Percentiles rank a stretch among this genome's conserved stretches.
These are phyloP conservation scores for Sternotherus odoratus DNA, from an alignment of 2,797 vertebrate species.

Conservation along the genomic window DNA sequence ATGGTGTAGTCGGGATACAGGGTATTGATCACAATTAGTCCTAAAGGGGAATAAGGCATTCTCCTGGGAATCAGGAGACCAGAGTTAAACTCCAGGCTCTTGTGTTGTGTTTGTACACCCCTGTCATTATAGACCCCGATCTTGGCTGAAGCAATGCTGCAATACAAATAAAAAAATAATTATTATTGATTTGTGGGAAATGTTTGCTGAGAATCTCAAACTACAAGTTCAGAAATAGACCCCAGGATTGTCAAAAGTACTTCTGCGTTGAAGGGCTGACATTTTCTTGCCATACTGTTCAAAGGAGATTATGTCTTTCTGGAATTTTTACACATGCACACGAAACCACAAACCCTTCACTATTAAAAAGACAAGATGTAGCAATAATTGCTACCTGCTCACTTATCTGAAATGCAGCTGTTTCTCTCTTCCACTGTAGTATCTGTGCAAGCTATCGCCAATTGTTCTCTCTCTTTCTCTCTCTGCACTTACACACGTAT, in stretches of 20 bases:
- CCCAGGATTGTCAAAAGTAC: neutral
- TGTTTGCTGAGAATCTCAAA: conserved; percentile 1
- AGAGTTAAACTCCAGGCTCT: neutral
- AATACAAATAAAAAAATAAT: neutral
- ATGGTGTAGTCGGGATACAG: accelerated
- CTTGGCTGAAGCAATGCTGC: neutral
- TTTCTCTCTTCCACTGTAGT: neutral
- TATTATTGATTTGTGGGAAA: neutral
- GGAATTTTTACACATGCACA: neutral
- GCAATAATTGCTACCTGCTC: neutral
- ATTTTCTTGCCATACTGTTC: neutral
- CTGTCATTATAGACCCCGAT: neutral
- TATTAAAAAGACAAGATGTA: neutral
- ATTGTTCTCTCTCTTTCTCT: neutral
- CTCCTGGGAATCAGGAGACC: neutral
- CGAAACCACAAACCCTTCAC: neutral
- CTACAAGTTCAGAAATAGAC: neutral
- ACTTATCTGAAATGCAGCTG: neutral
- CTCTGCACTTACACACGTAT: too few species aligned
- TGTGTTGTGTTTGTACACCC: neutral
- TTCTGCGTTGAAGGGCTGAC: neutral
- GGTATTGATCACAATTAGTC: neutral
- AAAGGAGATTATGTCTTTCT: neutral
- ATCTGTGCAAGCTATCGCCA: accelerated
- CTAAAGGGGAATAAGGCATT: neutral